Evolutionary conservation across 2,888 invertebrate genomes (phyloP).

Genomic region (Leptarthrus brevirostris): DNA sequence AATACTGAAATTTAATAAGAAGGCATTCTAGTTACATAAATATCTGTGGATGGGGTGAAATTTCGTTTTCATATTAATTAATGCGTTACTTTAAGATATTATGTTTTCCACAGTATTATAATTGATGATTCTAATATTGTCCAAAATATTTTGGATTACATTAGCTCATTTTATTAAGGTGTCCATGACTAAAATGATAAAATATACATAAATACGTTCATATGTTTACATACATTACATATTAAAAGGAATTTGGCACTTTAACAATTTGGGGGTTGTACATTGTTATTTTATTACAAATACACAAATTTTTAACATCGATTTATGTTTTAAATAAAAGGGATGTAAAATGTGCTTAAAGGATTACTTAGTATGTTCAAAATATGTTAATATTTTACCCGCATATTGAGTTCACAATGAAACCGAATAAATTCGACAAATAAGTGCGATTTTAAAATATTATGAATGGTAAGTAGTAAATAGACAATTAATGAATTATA

Average conservation of each 20-base stretch:
- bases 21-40: slow-evolving; percentile 1
- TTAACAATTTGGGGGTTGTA: background rate
- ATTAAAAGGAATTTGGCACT: slow-evolving; percentile 2
- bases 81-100: background rate
- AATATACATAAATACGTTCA: too few relatives aligned
- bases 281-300: background rate
- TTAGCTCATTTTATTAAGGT: too few relatives aligned
- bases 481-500: slow-evolving; percentile 1
- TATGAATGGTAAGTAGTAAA: slow-evolving; percentile 10
- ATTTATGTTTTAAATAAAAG: too few relatives aligned
- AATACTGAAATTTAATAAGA: background rate
- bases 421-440: slow-evolving; percentile 30
- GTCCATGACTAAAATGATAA: too few relatives aligned
- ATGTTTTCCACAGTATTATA: too few relatives aligned
- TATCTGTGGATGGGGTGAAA: background rate
- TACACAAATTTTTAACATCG: background rate
- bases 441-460: slow-evolving; percentile 4
- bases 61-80: background rate
- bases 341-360: too few relatives aligned
- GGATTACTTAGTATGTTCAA: too few relatives aligned
- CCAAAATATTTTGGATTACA: background rate
- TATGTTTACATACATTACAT: too few relatives aligned
- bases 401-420: slow-evolving; percentile 19
- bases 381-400: background rate
- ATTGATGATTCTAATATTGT: slow-evolving; percentile 1